These are phyloP conservation scores for Potamilus streckersoni DNA, from an alignment of 1,140 invertebrate species.

Conservation along the genomic window DNA sequence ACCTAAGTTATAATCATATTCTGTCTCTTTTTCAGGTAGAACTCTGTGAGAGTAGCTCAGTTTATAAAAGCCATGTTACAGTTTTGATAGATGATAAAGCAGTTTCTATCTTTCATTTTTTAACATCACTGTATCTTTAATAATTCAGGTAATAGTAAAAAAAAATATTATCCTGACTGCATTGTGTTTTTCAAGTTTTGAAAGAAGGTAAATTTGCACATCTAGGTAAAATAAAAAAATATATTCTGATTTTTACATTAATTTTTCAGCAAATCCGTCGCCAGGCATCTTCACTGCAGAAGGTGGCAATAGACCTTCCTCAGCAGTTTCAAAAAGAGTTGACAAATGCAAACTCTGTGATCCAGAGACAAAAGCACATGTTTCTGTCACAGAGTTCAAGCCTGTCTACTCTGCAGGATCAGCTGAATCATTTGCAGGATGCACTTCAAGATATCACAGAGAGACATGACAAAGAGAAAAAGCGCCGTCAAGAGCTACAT, in stretches of 20 bases:
- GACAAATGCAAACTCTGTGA: conserved; percentile 42
- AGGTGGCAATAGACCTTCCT: conserved; percentile 47
- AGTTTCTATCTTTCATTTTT: background rate
- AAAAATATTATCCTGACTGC: background rate
- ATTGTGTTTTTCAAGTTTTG: background rate
- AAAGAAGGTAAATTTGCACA: background rate
- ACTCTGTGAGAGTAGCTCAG: background rate
- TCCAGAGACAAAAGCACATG: conserved; percentile 46
- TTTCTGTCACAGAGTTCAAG: conserved; percentile 52
- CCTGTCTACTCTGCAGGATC: conserved; percentile 50
- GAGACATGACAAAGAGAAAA: conserved; percentile 57
- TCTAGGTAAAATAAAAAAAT: conserved; percentile 3
- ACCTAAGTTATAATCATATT: too few species aligned
- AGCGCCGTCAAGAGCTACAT: conserved; percentile 59
- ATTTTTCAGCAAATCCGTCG: conserved; percentile 43
- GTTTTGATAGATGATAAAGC: background rate
- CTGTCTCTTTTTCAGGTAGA: too few species aligned
- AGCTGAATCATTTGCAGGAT: conserved; percentile 42
- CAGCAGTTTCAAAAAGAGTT: conserved; percentile 44
- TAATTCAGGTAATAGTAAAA: background rate
- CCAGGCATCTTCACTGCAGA: conserved; percentile 44
- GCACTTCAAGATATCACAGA: conserved; percentile 54
- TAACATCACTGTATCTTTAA: background rate
- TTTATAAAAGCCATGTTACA: background rate
- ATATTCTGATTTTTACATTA: background rate